Evolutionary conservation across 2,797 vertebrate species (phyloP), one percentile per base, ranked within the genome.

Genomic region (Rhinophrynus dorsalis): DNA sequence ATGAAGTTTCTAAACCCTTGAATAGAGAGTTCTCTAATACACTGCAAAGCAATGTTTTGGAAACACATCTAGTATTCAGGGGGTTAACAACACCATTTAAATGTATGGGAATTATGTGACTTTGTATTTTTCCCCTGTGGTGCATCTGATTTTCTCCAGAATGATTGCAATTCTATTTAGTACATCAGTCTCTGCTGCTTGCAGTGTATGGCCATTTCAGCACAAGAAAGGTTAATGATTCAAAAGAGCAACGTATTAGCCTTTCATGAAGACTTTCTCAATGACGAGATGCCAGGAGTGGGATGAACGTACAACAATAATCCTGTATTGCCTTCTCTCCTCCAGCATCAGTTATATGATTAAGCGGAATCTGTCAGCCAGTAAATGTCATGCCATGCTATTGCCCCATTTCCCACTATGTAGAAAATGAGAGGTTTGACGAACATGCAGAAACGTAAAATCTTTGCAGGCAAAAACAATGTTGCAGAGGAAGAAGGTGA

Each of bases 211-310:
- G 38, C 32, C 24, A 48, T 60, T 66, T 42, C 21, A 35, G 62
- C 32, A 65, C 48, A 37, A 65, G 47, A 73, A 66, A 66, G 55
- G 62, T 60, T 73, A 73, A 66, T 54, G 35, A 44, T 66, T 17
- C 30, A 72, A 73, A 18, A 66, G 32, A 52, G 56, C 40, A 60
- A 27, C 45, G 62, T 52, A 60, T 60, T 67, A 67, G 45, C 62
- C 62, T 66, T 73, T 52, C 9, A 45, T 50, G 52, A 9, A 66
- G 44, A 60, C n/a, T 6, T 52, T 47, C 30, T 37, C 47, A 4
- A 18, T 35, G 62, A 20, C 20, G 26, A 52, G 58, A 52, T 60
- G 47, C 62, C 70, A 65, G 51, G 45, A 42, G 26, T 24, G 13
- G 68, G 68, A 51, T 72, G 52, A 72, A 32, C 33, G 45, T 51